A percentile compares a stretch with the other conserved stretches of the same genome.
Conservation (phyloP, 2,113 vertebrate genomes). For the Bambusicola thoracicus region DNA sequence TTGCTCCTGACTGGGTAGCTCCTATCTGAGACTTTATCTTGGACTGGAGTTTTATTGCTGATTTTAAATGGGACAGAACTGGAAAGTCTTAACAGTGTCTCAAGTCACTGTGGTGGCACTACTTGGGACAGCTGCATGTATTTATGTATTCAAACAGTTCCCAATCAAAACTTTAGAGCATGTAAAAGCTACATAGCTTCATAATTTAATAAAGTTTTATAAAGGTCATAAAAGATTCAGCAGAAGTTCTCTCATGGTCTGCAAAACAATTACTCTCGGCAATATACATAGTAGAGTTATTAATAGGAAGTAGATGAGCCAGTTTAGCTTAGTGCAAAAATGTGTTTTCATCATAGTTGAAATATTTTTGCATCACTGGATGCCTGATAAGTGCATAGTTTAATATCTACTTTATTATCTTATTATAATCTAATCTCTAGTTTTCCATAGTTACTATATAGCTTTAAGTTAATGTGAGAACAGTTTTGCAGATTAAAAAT, state of each 20-base stretch:
- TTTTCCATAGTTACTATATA: neutral
- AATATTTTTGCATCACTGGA: neutral
- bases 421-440: neutral
- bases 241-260: constrained; percentile 5
- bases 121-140: neutral
- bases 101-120: constrained; percentile 25
- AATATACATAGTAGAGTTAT: neutral
- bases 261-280: neutral
- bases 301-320: neutral
- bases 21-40: constrained; percentile 53
- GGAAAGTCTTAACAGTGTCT: constrained; percentile 24
- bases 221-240: constrained; percentile 53
- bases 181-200: constrained; percentile 32
- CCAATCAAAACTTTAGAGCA: constrained; percentile 18
- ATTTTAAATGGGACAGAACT: constrained; percentile 27
- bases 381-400: neutral
- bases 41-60: constrained; percentile 13
- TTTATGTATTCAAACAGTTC: constrained; percentile 23
- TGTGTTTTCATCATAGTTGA: neutral
- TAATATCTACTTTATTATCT: neutral
- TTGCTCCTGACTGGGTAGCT: neutral
- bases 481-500: neutral
- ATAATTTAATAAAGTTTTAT: constrained; percentile 60
- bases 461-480: neutral
- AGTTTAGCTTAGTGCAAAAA: neutral